Evolutionary conservation across 2,797 vertebrate genomes (phyloP).

Genomic region (Phrynocephalus guinanensis): DNA sequence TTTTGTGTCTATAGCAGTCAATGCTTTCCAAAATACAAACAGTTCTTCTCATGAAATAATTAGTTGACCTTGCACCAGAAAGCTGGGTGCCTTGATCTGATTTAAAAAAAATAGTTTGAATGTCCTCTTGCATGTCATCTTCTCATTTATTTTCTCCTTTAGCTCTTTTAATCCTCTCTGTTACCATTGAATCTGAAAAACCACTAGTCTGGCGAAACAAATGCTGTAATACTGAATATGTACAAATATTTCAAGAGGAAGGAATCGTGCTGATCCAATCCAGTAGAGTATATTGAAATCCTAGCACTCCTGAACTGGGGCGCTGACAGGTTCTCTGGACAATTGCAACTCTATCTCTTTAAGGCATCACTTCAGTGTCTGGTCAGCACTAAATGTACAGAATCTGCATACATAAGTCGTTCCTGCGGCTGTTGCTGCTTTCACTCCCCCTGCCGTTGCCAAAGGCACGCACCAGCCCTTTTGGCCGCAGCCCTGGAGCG

Average conservation of each 20-base stretch:
- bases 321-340: slow-evolving; percentile 6
- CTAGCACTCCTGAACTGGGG: not conserved
- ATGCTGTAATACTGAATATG: not conserved
- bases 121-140: not conserved
- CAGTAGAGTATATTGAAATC: not conserved
- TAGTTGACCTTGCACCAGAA: not conserved
- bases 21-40: not conserved
- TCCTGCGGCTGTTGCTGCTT: slow-evolving; percentile 39
- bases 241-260: not conserved
- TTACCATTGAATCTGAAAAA: not conserved
- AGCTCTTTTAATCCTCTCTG: too few species aligned
- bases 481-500: slow-evolving; percentile 78
- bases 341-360: slow-evolving; percentile 11
- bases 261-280: not conserved
- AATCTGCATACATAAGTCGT: slow-evolving; percentile 20
- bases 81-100: not conserved
- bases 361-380: slow-evolving; percentile 4
- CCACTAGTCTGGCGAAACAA: not conserved
- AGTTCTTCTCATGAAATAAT: not conserved
- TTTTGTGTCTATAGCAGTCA: not conserved
- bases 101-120: not conserved
- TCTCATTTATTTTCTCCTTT: not conserved
- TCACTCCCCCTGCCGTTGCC: slow-evolving; percentile 38
- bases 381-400: slow-evolving; percentile 24
- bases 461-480: slow-evolving; percentile 63